Conservation (phyloP, 2,888 invertebrate species). For the Dyspetes luteomarginatus region DNA sequence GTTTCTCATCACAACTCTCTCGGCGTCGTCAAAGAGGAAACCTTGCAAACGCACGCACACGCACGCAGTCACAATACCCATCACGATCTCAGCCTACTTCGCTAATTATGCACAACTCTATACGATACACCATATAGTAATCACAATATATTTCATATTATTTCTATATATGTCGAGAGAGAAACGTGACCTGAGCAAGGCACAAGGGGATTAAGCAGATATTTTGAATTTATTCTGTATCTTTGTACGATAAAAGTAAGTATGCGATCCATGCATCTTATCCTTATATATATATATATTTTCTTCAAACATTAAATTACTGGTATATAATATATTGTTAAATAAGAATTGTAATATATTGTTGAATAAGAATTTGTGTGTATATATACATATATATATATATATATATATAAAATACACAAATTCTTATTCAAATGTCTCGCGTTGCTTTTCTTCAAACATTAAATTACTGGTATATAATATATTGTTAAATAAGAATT, state of each 20-base stretch:
- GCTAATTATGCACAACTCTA: no score
- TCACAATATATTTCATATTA: not conserved
- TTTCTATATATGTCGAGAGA: not conserved
- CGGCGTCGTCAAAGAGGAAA: not conserved
- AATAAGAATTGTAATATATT: no score
- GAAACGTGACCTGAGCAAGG: constrained; percentile 3
- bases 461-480: not conserved
- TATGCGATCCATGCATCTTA: not conserved
- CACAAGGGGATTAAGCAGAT: constrained; percentile 24
- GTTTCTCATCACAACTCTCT: no score
- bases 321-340: not conserved
- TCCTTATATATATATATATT: no score
- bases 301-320: not conserved
- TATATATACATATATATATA: not conserved
- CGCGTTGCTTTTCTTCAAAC: not conserved
- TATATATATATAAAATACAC: not conserved
- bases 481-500: no score
- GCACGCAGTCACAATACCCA: not conserved
- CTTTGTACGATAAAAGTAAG: no score
- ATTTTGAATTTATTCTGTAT: no score
- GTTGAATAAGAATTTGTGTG: no score
- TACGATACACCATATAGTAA: not conserved
- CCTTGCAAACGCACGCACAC: not conserved
- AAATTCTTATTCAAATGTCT: not conserved
- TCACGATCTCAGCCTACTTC: not conserved